Evolutionary conservation across 2,888 invertebrate species (phyloP).

Genomic region (Terebella lapidaria): DNA sequence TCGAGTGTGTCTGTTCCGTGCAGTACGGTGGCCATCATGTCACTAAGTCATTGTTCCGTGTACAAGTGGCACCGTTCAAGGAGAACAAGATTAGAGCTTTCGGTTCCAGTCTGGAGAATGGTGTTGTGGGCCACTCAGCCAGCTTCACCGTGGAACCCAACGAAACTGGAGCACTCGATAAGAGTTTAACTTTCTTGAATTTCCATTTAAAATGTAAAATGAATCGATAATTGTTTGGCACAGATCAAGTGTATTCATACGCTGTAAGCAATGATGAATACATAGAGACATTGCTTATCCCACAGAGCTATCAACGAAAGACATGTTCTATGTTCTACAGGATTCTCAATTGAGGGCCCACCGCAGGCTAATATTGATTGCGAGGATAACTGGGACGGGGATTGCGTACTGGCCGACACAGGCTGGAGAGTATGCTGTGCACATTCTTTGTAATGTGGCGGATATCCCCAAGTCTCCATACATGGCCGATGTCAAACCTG

Average conservation of each 20-base stretch:
- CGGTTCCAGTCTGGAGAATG: conserved; percentile 77
- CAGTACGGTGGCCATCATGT: conserved; percentile 76
- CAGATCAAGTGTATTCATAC: no score
- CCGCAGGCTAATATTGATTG: conserved; percentile 82
- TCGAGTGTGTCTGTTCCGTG: conserved; percentile 73
- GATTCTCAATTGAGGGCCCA: conserved; percentile 64
- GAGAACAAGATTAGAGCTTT: conserved; percentile 75
- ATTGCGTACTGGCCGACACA: conserved; percentile 76
- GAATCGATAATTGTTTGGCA: no score
- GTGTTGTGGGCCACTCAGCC: conserved; percentile 77
- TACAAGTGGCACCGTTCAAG: conserved; percentile 72
- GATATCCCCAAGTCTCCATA: conserved; percentile 86
- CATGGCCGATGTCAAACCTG: conserved; percentile 72
- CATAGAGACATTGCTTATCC: no score
- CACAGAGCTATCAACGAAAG: no score
- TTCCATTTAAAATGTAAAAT: no score
- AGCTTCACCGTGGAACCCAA: conserved; percentile 85
- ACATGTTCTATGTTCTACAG: no score
- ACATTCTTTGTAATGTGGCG: conserved; percentile 79
- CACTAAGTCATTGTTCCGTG: conserved; percentile 65
- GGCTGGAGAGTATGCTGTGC: conserved; percentile 79
- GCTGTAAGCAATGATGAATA: no score
- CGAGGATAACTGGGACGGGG: conserved; percentile 80
- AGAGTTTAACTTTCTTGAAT: no score
- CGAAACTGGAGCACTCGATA: conserved; percentile 75